Conservation (phyloP, 2,797 vertebrate species). For the Onychomys leucogaster region DNA sequence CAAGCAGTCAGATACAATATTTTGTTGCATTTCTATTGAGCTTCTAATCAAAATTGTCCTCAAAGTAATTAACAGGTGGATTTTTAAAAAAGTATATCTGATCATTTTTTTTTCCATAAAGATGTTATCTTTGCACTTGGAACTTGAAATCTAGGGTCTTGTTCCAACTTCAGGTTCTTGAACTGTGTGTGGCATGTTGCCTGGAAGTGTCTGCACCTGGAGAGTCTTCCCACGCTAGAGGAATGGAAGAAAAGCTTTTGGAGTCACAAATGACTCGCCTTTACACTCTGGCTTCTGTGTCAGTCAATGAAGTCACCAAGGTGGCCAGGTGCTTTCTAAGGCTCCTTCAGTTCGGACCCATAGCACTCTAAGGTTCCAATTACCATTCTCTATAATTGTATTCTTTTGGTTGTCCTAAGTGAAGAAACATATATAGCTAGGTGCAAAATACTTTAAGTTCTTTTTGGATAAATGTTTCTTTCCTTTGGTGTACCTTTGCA, state of each 20-base stretch:
- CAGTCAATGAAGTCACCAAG: not conserved
- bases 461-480: not conserved
- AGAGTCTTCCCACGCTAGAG: not conserved
- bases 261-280: not conserved
- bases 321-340: not conserved
- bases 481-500: not conserved
- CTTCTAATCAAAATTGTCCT: not conserved
- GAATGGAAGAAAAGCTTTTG: not conserved
- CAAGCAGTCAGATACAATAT: not conserved
- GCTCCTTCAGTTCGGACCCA: not conserved
- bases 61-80: not conserved
- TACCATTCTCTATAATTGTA: not conserved
- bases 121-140: not conserved
- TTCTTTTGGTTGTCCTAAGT: constrained; percentile 3
- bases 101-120: not conserved
- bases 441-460: not conserved
- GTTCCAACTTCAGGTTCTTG: not conserved
- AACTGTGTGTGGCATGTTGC: not conserved
- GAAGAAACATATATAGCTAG: not conserved
- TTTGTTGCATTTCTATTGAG: not conserved
- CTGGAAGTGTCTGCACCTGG: not conserved
- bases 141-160: not conserved
- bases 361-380: not conserved
- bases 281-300: not conserved
- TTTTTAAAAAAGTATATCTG: not conserved